A percentile compares a stretch with the other conserved stretches of the same genome.
phyloP scores from a whole-genome alignment of 2,113 vertebrate species.

The Lamprologus ornatipinnis region DNA sequence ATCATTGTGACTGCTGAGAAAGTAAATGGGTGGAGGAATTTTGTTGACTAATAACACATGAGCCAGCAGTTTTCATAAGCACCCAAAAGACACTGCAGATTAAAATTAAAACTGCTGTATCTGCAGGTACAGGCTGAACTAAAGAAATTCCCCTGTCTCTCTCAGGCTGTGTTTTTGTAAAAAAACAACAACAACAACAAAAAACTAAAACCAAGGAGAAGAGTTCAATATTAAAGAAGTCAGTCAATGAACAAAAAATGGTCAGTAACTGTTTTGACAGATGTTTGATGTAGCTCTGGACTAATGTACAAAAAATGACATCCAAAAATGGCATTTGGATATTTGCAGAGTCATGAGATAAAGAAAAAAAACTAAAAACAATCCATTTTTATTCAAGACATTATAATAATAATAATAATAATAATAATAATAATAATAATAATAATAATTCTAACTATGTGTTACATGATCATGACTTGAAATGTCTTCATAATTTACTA shows the following conservation, averaged over 20 bases:
- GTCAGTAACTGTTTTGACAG: background rate
- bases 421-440: no score
- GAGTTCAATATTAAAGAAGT: background rate
- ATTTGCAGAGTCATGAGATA: background rate
- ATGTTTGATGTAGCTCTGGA: background rate
- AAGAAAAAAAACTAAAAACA: background rate
- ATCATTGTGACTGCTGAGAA: background rate
- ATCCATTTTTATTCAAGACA: background rate
- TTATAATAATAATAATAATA: background rate
- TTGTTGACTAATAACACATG: slow-evolving; percentile 64
- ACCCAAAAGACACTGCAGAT: background rate
- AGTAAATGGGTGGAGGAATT: background rate
- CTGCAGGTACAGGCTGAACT: background rate
- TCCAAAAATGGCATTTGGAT: background rate
- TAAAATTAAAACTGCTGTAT: background rate
- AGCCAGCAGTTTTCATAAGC: background rate
- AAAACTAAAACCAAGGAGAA: background rate
- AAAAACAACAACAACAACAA: background rate
- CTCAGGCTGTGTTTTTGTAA: background rate
- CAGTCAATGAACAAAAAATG: background rate
- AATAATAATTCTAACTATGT: background rate
- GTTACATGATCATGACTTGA: no score
- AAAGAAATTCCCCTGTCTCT: accelerated
- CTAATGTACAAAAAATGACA: accelerated
- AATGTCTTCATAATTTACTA: background rate